Conservation (phyloP, 2,113 vertebrate genomes). For the Tenrec ecaudatus region DNA sequence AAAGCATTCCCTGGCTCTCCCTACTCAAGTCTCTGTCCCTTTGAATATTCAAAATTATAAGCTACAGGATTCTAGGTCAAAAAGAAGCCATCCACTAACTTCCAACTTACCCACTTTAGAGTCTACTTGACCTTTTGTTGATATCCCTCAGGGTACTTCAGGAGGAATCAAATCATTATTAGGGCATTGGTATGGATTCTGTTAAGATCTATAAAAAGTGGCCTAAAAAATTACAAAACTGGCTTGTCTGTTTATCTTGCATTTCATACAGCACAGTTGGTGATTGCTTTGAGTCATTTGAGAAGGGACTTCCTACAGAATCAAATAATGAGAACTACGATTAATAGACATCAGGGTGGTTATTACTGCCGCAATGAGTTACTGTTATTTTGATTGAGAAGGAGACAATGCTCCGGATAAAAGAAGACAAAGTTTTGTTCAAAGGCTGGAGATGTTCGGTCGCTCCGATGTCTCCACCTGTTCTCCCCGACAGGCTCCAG, state of each 20-base stretch:
- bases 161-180: not conserved
- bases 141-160: not conserved
- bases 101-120: rapidly evolving
- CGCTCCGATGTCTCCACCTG: not conserved
- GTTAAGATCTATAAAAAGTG: not conserved
- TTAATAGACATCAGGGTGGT: too few species aligned
- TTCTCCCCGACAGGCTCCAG: not conserved
- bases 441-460: not conserved
- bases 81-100: not conserved
- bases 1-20: not conserved
- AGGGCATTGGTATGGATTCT: not conserved
- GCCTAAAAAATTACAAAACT: not conserved
- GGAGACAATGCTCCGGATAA: too few species aligned
- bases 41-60: too few species aligned
- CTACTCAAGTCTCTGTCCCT: not conserved
- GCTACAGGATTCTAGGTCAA: not conserved
- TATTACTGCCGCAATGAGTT: too few species aligned
- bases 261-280: rapidly evolving
- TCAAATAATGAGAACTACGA: too few species aligned
- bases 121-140: too few species aligned
- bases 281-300: rapidly evolving
- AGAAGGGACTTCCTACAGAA: rapidly evolving
- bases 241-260: rapidly evolving
- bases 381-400: too few species aligned
- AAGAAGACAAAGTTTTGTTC: not conserved